These are phyloP conservation scores for Novumbra hubbsi DNA, from an alignment of 2,797 vertebrate species.

Conservation along the genomic window DNA sequence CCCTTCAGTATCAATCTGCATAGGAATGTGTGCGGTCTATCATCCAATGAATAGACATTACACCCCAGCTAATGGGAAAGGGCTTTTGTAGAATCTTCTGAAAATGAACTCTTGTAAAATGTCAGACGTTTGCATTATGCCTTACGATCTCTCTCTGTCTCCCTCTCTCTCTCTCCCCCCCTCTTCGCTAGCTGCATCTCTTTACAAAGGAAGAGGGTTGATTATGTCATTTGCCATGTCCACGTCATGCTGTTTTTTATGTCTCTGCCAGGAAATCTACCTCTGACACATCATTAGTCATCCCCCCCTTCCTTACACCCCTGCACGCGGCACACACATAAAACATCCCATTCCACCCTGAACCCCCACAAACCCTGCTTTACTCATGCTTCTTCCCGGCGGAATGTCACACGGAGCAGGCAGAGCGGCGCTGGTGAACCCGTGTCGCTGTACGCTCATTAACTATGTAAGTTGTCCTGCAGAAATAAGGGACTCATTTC, in stretches of 20 bases:
- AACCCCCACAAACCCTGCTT: slow-evolving; percentile 59
- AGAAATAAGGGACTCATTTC: slow-evolving; percentile 67
- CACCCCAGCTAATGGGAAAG: slow-evolving; percentile 65
- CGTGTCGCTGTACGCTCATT: slow-evolving; percentile 64
- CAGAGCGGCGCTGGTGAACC: slow-evolving; percentile 62
- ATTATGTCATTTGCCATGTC: slow-evolving; percentile 77
- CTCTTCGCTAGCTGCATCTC: slow-evolving; percentile 48
- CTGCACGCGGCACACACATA: slow-evolving; percentile 49
- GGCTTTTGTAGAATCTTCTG: slow-evolving; percentile 50
- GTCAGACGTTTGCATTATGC: slow-evolving; percentile 72
- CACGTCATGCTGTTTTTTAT: slow-evolving; percentile 75
- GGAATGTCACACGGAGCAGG: slow-evolving; percentile 66
- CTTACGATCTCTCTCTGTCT: slow-evolving; percentile 43
- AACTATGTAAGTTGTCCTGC: slow-evolving; percentile 66
- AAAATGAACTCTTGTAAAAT: slow-evolving; percentile 68
- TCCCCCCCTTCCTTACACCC: slow-evolving; percentile 56
- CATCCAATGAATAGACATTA: slow-evolving; percentile 71
- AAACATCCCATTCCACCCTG: slow-evolving; percentile 69
- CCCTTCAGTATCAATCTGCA: slow-evolving; percentile 75
- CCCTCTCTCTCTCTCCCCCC: slow-evolving; percentile 18
- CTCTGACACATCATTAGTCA: slow-evolving; percentile 76
- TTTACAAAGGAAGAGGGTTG: slow-evolving; percentile 64
- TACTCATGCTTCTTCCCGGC: slow-evolving; percentile 35
- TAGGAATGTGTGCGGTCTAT: slow-evolving; percentile 73
- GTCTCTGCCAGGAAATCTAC: slow-evolving; percentile 77